These are phyloP conservation scores for Torymus tubicola DNA, from an alignment of 2,888 invertebrate species.

Conservation along the genomic window DNA sequence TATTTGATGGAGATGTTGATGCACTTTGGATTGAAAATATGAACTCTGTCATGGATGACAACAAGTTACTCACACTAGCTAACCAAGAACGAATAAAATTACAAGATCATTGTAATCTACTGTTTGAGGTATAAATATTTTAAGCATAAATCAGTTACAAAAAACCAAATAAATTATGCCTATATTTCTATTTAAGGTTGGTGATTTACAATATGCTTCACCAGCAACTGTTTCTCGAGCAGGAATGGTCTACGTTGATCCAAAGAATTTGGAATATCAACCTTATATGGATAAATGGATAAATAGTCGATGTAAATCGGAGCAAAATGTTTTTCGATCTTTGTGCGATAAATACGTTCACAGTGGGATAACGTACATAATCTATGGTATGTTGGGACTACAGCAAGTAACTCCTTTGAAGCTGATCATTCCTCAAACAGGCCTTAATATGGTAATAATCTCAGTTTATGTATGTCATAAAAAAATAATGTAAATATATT, in stretches of 20 bases:
- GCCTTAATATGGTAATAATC: constrained; percentile 85
- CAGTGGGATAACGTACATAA: constrained; percentile 83
- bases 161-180: no score
- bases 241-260: constrained; percentile 96
- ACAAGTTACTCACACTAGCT: constrained; percentile 90
- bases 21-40: constrained; percentile 97
- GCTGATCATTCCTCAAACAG: constrained; percentile 90
- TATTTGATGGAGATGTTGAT: constrained; percentile 96
- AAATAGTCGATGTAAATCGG: constrained; percentile 77
- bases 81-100: constrained; percentile 93
- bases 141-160: not conserved
- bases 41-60: constrained; percentile 98
- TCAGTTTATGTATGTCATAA: not conserved
- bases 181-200: constrained; percentile 79
- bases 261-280: constrained; percentile 90
- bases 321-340: constrained; percentile 76
- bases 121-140: constrained; percentile 84
- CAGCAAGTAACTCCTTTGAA: constrained; percentile 86
- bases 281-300: constrained; percentile 94
- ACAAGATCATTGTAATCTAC: constrained; percentile 87
- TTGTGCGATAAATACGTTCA: constrained; percentile 88
- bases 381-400: constrained; percentile 85
- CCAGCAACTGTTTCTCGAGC: constrained; percentile 95
- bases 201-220: constrained; percentile 92
- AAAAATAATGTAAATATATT: not conserved